Percentiles rank a stretch among this genome's conserved stretches.
phyloP scores from a whole-genome alignment of 2,797 vertebrate species.

The Acridotheres tristis region DNA sequence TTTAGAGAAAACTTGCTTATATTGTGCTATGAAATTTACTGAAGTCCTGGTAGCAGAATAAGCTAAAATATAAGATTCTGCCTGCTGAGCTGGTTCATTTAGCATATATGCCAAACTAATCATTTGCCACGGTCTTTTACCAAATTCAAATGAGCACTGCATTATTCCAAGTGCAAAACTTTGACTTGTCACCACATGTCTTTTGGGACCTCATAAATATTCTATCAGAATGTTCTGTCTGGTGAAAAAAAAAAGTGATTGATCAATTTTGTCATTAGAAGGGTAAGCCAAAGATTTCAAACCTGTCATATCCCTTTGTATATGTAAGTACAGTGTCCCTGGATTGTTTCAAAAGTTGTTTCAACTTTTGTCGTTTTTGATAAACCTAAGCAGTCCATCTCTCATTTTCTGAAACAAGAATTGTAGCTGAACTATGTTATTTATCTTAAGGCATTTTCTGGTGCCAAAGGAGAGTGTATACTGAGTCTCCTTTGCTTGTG shows the following conservation, averaged over 20 bases:
- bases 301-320: conserved; percentile 77
- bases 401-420: background rate
- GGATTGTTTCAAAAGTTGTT: background rate
- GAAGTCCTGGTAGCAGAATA: background rate
- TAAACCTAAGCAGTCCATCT: background rate
- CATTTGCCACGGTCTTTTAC: background rate
- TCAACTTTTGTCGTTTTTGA: background rate
- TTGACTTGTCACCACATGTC: background rate
- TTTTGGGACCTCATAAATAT: conserved; percentile 21
- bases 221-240: background rate
- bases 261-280: conserved; percentile 46
- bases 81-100: background rate
- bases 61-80: background rate
- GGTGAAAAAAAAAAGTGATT: background rate
- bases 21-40: background rate
- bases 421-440: background rate
- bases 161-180: background rate
- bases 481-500: background rate
- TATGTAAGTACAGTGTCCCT: conserved; percentile 65
- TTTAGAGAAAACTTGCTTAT: background rate
- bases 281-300: conserved; percentile 70
- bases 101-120: background rate
- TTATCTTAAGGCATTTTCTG: background rate
- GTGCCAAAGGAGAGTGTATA: background rate
- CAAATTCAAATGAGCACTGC: background rate